Base-by-base conservation (phyloP, 2,113 vertebrate genomes). In the Engraulis encrasicolus region DNA sequence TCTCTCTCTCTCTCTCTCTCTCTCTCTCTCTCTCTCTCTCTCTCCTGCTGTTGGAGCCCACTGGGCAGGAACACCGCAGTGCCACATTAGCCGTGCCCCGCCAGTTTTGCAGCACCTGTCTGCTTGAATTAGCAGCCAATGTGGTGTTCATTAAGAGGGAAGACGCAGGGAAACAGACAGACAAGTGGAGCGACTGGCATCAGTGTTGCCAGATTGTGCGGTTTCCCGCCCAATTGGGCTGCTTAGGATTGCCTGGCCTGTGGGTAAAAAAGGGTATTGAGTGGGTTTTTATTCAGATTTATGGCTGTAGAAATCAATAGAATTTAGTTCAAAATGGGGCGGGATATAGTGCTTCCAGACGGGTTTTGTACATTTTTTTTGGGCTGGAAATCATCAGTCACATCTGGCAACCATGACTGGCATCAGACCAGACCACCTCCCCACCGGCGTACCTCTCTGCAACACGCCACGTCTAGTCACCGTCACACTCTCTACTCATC, bases 391-490 rank as follows among this genome's bases (percentile, higher is more conserved):
- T n/a, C n/a, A n/a, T n/a, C n/a, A n/a, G n/a, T n/a, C n/a, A n/a
- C n/a, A n/a, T n/a, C n/a, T n/a, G n/a, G n/a, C n/a, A n/a, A n/a
- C n/a, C n/a, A n/a, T n/a, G n/a, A n/a, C n/a, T n/a, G n/a, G n/a
- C n/a, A n/a, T n/a, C n/a, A n/a, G n/a, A 74, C 34, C 27, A 14
- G 66, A 17, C 23, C 7, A 4, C 14, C 27, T 71, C 14, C 61
- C 61, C 27, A 31, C 27, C 31, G 27, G 61, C 31, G 6, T 31
- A 36, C 66, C 66, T 36, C 27, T 74, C 14, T 15, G n/a, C 9
- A 74, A 34, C 66, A 74, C 66, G 66, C 27, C 66, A 74, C 31
- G 27, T 74, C 27, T 31, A 74, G 66, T 74, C 66, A 74, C 66
- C 23, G 31, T 34, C 66, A 74, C 11, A 34, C 4, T 5, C 66